Evolutionary conservation across 2,888 invertebrate genomes (phyloP).

Genomic region (Rhagonycha lutea): DNA sequence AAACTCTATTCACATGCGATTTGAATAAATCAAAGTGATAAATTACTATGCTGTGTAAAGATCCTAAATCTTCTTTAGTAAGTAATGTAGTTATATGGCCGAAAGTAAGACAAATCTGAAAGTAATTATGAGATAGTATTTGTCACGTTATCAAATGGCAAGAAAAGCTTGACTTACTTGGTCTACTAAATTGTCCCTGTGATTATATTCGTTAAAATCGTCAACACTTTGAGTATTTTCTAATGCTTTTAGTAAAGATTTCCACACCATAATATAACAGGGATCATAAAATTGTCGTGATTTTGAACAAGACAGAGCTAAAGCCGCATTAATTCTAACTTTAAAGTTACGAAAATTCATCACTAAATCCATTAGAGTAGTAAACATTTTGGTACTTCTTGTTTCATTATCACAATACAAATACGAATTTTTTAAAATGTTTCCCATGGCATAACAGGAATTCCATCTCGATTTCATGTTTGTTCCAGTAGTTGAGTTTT

Average conservation of each 20-base stretch:
- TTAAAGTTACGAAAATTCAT: constrained; percentile 82
- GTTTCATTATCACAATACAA: constrained; percentile 52
- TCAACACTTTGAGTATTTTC: constrained; percentile 78
- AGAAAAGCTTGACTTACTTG: constrained; percentile 62
- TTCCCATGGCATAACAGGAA: constrained; percentile 85
- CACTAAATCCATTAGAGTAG: constrained; percentile 67
- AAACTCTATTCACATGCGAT: constrained; percentile 50
- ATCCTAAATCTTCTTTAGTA: constrained; percentile 61
- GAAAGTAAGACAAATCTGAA: constrained; percentile 74
- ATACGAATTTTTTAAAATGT: constrained; percentile 69
- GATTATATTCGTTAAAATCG: constrained; percentile 83
- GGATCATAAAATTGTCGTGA: constrained; percentile 67
- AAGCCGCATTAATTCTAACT: constrained; percentile 85
- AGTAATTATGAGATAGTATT: constrained; percentile 22
- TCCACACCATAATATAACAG: constrained; percentile 69
- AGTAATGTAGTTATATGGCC: constrained; percentile 70
- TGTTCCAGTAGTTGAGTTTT: constrained; percentile 69
- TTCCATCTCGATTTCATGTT: constrained; percentile 93
- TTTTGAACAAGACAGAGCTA: constrained; percentile 69
- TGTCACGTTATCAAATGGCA: not conserved
- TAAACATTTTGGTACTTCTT: constrained; percentile 63
- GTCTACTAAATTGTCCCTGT: constrained; percentile 83
- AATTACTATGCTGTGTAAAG: constrained; percentile 58
- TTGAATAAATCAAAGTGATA: constrained; percentile 55
- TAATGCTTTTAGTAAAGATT: constrained; percentile 71